phyloP scores from a whole-genome alignment of 2,888 invertebrate species.

The Drosophila borealis region DNA sequence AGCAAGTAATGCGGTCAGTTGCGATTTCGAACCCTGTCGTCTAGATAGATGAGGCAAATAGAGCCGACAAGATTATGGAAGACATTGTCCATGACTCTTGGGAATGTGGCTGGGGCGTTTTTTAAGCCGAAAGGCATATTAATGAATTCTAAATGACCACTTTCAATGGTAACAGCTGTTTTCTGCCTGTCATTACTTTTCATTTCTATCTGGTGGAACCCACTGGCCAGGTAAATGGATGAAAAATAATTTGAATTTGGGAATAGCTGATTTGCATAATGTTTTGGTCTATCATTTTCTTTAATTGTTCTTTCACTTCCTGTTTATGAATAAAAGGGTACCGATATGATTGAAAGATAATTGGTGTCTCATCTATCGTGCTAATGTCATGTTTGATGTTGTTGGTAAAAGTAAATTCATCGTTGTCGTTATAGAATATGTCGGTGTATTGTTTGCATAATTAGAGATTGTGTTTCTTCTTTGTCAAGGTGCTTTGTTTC shows the following conservation, averaged over 20 bases:
- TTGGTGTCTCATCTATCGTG: background rate
- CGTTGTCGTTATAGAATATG: conserved; percentile 2
- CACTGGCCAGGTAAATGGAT: conserved; percentile 21
- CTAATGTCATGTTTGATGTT: background rate
- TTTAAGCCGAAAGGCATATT: conserved; percentile 19
- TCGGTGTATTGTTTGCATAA: background rate
- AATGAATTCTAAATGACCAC: conserved; percentile 14
- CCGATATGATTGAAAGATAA: background rate
- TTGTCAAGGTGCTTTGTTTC: background rate
- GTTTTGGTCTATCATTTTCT: background rate
- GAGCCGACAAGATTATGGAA: too few species aligned
- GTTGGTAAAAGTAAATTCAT: conserved; percentile 2
- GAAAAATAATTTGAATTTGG: conserved; percentile 9
- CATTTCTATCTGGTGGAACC: conserved; percentile 21
- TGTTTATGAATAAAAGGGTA: background rate
- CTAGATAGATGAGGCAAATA: too few species aligned
- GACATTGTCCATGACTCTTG: too few species aligned
- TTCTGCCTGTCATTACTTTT: background rate
- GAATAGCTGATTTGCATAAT: background rate
- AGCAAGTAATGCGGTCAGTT: too few species aligned
- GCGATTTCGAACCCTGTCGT: too few species aligned
- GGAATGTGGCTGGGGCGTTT: background rate
- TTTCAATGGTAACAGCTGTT: conserved; percentile 13
- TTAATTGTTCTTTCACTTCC: conserved; percentile 5
- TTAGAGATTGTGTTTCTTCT: background rate